Conservation (phyloP, 2,113 vertebrate genomes). For the Rhodinocichla rosea region DNA sequence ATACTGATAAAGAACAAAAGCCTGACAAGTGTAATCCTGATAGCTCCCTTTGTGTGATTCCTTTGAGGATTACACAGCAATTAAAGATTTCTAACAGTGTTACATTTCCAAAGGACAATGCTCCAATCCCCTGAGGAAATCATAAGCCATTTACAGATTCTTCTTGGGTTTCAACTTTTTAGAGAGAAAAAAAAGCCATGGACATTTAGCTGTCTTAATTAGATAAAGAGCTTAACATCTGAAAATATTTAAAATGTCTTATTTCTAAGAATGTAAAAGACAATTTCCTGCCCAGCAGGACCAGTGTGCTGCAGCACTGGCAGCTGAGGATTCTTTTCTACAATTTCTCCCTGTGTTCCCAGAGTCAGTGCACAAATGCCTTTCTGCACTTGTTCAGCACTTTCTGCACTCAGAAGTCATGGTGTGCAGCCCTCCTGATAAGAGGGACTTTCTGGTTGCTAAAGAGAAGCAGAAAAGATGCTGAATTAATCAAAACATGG, state of each 20-base stretch:
- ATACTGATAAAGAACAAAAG: conserved; percentile 1
- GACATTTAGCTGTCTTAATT: neutral
- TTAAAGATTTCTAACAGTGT: neutral
- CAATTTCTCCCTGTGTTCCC: neutral
- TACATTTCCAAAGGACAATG: neutral
- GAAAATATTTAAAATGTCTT: neutral
- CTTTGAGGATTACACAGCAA: conserved; percentile 9
- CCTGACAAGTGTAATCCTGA: conserved; percentile 9
- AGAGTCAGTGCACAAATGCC: neutral
- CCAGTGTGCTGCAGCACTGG: neutral
- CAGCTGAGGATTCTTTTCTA: neutral
- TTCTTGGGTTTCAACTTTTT: neutral
- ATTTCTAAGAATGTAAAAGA: neutral
- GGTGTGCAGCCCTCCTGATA: neutral
- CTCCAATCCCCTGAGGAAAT: neutral
- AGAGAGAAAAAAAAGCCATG: neutral
- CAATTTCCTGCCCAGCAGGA: neutral
- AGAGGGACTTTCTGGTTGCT: neutral
- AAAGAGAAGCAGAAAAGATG: neutral
- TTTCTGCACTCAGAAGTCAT: neutral
- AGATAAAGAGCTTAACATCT: conserved; percentile 3
- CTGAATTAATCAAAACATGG: neutral
- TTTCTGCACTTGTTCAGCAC: neutral
- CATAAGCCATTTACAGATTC: neutral
- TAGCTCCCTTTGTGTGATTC: neutral